phyloP scores from a whole-genome alignment of 2,888 invertebrate genomes.

The Morinoia aosen region DNA sequence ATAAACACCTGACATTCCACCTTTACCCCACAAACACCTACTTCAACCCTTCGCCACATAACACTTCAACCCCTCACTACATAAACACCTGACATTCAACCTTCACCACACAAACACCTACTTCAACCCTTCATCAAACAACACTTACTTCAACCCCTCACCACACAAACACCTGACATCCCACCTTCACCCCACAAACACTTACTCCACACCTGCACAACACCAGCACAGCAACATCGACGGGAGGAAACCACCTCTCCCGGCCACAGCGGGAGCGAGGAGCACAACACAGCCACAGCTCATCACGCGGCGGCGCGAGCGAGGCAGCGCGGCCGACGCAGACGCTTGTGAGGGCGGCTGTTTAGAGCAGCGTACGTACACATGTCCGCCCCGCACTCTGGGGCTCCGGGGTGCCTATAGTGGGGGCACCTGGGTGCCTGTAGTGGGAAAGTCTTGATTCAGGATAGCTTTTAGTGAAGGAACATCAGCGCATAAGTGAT shows the following conservation, averaged over 20 bases:
- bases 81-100: too few relatives aligned
- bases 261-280: not conserved
- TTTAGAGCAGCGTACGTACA: not conserved
- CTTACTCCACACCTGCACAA: not conserved
- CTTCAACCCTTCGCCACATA: not conserved
- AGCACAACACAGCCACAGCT: not conserved
- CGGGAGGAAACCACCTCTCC: not conserved
- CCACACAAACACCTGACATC: too few relatives aligned
- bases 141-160: too few relatives aligned
- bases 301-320: not conserved
- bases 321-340: not conserved
- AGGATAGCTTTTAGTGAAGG: too few relatives aligned
- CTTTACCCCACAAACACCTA: not conserved
- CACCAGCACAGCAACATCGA: not conserved
- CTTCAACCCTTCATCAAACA: not conserved
- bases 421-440: not conserved
- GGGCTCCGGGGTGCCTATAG: too few relatives aligned
- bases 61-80: too few relatives aligned
- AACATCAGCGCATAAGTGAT: too few relatives aligned
- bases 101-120: not conserved
- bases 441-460: not conserved
- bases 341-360: not conserved
- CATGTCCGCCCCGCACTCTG: not conserved
- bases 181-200: too few relatives aligned
- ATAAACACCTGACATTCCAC: too few relatives aligned